phyloP scores from a whole-genome alignment of 2,113 vertebrate species.

The Corydoras sp. region DNA sequence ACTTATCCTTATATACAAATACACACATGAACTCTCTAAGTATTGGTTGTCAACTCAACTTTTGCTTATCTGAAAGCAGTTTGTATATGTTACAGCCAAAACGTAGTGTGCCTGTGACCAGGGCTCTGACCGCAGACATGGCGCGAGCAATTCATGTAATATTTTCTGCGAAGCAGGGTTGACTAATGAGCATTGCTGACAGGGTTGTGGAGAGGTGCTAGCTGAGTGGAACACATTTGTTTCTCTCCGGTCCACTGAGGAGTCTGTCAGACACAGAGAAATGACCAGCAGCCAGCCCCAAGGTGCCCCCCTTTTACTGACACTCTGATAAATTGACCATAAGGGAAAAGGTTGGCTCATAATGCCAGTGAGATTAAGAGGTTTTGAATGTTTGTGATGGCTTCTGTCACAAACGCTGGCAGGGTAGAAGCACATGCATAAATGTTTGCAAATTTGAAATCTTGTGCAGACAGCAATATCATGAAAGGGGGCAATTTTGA shows the following conservation, averaged over 20 bases:
- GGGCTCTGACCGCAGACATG: constrained; percentile 55
- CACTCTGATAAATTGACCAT: constrained; percentile 67
- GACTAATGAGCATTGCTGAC: constrained; percentile 76
- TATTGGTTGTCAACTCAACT: not conserved
- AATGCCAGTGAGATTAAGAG: constrained; percentile 61
- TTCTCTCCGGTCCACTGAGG: constrained; percentile 43
- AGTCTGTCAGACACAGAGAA: constrained; percentile 56
- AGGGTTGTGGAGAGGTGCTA: constrained; percentile 62
- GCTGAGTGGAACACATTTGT: constrained; percentile 68
- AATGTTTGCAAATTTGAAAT: constrained; percentile 8
- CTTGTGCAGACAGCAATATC: not conserved
- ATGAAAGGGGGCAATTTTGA: constrained; percentile 16
- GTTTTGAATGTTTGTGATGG: constrained; percentile 51
- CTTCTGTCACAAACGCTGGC: constrained; percentile 4
- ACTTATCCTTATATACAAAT: no score
- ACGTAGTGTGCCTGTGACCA: constrained; percentile 35
- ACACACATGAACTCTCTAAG: no score
- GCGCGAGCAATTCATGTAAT: constrained; percentile 63
- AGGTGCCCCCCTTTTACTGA: constrained; percentile 63
- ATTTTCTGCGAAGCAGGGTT: constrained; percentile 66
- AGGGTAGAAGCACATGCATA: constrained; percentile 1
- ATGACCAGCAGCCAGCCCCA: constrained; percentile 67
- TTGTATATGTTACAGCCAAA: constrained; percentile 20
- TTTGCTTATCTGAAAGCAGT: constrained; percentile 16
- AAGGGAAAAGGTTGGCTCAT: constrained; percentile 58